These are phyloP conservation scores for Dipodomys spectabilis DNA, from an alignment of 2,113 vertebrate species.

Conservation along the genomic window DNA sequence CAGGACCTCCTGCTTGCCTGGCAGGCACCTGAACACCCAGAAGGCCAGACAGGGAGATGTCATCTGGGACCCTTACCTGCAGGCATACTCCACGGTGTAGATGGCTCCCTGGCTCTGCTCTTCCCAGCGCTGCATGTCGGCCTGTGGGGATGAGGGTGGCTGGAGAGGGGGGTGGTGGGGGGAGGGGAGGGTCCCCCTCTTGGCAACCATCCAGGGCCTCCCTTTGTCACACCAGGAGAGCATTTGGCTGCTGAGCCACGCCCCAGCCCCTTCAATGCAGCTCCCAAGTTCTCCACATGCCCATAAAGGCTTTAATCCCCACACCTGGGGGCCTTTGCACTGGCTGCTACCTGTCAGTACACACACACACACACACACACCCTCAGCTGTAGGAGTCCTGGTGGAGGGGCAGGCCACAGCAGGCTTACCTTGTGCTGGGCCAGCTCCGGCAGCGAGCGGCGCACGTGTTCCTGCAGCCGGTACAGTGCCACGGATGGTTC, in stretches of 20 bases:
- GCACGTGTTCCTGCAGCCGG: conserved; percentile 96
- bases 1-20: too few relatives aligned
- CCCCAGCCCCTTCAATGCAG: too few relatives aligned
- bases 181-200: background rate
- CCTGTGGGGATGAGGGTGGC: conserved; percentile 82
- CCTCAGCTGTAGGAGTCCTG: too few relatives aligned
- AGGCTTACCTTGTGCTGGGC: conserved; percentile 95
- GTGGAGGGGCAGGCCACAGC: too few relatives aligned
- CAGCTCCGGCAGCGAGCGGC: conserved; percentile 94
- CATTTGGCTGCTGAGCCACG: too few relatives aligned
- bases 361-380: too few relatives aligned
- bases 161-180: background rate
- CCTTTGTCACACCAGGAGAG: too few relatives aligned
- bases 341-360: background rate
- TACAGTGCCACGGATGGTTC: conserved; percentile 97
- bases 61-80: conserved; percentile 89
- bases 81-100: conserved; percentile 97
- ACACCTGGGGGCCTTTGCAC: background rate
- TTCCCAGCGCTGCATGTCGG: conserved; percentile 98
- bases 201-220: background rate
- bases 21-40: too few relatives aligned
- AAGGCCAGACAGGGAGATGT: too few relatives aligned
- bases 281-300: background rate
- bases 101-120: conserved; percentile 98
- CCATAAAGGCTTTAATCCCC: background rate